Percentiles rank a stretch among this genome's conserved stretches.
Evolutionary conservation across 2,113 vertebrate genomes (phyloP).

Genomic region (Anguilla rostrata): DNA sequence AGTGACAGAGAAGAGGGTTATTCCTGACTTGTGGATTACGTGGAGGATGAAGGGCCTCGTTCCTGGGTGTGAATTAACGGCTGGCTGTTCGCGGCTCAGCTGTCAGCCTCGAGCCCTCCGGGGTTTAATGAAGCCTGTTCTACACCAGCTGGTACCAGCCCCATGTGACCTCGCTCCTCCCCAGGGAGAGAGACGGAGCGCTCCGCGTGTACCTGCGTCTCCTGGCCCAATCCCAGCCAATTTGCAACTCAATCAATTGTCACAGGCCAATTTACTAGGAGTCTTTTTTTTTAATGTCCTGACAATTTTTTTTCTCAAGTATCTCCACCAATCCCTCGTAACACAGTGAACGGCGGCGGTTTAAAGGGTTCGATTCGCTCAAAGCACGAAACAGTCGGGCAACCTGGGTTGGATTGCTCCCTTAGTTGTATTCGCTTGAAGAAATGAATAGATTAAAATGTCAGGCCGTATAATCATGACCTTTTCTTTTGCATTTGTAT

Average conservation of each 20-base stretch:
- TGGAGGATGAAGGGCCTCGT: not conserved
- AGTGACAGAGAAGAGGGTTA: not conserved
- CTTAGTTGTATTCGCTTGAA: not conserved
- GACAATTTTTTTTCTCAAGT: not conserved
- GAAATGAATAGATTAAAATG: not conserved
- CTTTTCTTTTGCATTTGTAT: not conserved
- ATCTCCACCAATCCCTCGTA: not conserved
- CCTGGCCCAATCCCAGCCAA: not conserved
- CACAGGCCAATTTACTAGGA: not conserved
- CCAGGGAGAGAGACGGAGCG: not conserved
- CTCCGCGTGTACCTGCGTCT: not conserved
- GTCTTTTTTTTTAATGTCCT: not conserved
- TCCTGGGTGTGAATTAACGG: conserved; percentile 6
- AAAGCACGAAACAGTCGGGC: not conserved
- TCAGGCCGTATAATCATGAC: not conserved
- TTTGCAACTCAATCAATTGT: not conserved
- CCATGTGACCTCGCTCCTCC: not conserved
- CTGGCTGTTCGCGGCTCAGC: conserved; percentile 10
- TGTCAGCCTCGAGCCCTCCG: not conserved
- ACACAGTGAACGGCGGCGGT: not conserved
- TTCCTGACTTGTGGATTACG: not conserved
- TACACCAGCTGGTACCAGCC: conserved; percentile 15
- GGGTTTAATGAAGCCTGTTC: conserved; percentile 21
- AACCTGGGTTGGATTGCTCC: not conserved
- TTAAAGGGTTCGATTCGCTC: not conserved